Conservation (phyloP, 1,140 invertebrate genomes). For the Nasonia longicornis region DNA sequence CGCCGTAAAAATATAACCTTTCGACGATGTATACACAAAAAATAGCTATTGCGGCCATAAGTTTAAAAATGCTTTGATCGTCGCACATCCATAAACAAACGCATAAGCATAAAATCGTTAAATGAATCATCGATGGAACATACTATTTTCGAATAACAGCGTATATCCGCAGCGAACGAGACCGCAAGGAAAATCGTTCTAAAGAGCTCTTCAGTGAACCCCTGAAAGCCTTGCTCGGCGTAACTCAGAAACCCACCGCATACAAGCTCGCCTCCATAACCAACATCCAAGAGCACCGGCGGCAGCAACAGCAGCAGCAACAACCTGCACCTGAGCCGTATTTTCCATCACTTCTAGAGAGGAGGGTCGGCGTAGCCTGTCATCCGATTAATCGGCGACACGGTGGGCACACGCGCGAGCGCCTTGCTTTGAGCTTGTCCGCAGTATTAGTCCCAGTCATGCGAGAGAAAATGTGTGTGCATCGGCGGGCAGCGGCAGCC, state of each 20-base stretch:
- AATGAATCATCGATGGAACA: too few relatives aligned
- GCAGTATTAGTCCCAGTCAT: background rate
- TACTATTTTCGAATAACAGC: too few relatives aligned
- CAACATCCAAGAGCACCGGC: too few relatives aligned
- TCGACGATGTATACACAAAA: background rate
- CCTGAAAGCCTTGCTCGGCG: background rate
- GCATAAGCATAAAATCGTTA: too few relatives aligned
- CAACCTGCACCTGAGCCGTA: background rate
- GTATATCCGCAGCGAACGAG: too few relatives aligned
- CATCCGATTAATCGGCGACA: slow-evolving; percentile 28
- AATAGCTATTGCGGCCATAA: background rate
- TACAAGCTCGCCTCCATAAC: background rate
- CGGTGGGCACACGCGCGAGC: slow-evolving; percentile 2
- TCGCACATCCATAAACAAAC: too few relatives aligned
- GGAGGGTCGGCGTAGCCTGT: background rate
- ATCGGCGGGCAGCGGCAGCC: background rate
- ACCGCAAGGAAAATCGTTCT: background rate
- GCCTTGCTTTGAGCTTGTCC: slow-evolving; percentile 22
- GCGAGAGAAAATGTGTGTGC: background rate
- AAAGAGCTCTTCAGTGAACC: background rate
- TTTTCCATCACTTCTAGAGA: background rate
- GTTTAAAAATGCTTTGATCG: background rate
- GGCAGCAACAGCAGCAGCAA: background rate
- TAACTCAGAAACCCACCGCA: background rate
- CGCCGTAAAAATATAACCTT: background rate